Evolutionary conservation across 2,888 invertebrate species (phyloP).

Genomic region (Stenurella melanura): DNA sequence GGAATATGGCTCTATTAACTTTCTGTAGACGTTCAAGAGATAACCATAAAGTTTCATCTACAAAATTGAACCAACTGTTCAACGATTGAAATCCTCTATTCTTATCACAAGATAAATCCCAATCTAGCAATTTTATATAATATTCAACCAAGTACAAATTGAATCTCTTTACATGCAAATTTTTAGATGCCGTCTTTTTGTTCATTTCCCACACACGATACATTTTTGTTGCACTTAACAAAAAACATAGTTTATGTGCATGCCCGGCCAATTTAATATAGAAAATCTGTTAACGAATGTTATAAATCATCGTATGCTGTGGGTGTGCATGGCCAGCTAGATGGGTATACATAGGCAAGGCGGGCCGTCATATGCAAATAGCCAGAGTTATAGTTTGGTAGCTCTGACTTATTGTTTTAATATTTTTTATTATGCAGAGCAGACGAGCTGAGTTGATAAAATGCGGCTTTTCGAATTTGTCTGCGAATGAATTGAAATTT

Average conservation of each 20-base stretch:
- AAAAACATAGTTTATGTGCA: slow-evolving; percentile 28
- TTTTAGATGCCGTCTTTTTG: slow-evolving; percentile 12
- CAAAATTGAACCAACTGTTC: background rate
- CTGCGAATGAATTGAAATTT: background rate
- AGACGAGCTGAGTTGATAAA: slow-evolving; percentile 8
- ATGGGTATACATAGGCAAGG: slow-evolving; percentile 56
- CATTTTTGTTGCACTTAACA: slow-evolving; percentile 21
- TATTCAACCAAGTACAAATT: background rate
- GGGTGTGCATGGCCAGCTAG: slow-evolving; percentile 55
- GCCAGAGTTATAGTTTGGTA: slow-evolving; percentile 48
- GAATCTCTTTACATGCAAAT: slow-evolving; percentile 14
- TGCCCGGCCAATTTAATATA: slow-evolving; percentile 38
- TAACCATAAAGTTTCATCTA: background rate
- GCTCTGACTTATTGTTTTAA: slow-evolving; percentile 39
- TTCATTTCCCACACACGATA: slow-evolving; percentile 14
- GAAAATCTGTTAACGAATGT: slow-evolving; percentile 60
- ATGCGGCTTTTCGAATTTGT: slow-evolving; percentile 21
- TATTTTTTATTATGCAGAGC: slow-evolving; percentile 24
- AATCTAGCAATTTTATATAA: background rate
- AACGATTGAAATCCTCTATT: background rate
- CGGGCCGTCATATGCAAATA: slow-evolving; percentile 57
- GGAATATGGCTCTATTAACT: no score
- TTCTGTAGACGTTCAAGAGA: no score
- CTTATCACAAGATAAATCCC: background rate
- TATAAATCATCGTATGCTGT: slow-evolving; percentile 60